Percentiles rank a stretch among this genome's conserved stretches.
phyloP scores from a whole-genome alignment of 2,113 vertebrate species.

The Anthoscopus minutus region DNA sequence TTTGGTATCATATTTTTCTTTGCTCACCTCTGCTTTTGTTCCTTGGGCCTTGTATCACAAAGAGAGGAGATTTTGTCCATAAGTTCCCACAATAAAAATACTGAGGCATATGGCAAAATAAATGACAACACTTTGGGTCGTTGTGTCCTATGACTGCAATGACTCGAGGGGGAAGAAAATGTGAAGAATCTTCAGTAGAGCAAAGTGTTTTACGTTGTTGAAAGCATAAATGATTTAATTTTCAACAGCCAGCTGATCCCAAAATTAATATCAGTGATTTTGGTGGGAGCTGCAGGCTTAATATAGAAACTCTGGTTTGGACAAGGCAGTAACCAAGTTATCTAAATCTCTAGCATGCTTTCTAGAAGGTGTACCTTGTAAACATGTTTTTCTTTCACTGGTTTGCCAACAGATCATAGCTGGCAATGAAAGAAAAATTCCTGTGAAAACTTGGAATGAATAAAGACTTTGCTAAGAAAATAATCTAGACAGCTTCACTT shows the following conservation, averaged over 20 bases:
- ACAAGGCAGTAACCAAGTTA: neutral
- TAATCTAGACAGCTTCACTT: neutral
- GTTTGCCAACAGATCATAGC: neutral
- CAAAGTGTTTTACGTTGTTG: neutral
- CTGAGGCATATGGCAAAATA: neutral
- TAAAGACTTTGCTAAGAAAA: neutral
- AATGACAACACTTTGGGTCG: neutral
- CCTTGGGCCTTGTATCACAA: neutral
- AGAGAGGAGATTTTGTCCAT: neutral
- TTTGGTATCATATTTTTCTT: neutral
- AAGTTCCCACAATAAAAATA: neutral
- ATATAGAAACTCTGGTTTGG: neutral
- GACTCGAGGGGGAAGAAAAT: neutral
- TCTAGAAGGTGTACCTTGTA: neutral
- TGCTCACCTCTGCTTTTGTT: neutral
- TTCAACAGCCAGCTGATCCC: neutral
- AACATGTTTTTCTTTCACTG: neutral
- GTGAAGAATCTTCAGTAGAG: neutral
- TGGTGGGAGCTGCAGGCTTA: neutral
- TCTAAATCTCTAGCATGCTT: neutral
- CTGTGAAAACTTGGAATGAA: neutral
- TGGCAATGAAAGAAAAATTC: neutral
- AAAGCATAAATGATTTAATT: neutral
- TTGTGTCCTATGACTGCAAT: neutral
- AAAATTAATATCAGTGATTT: neutral